These are phyloP conservation scores for Oreochromis mossambicus DNA, from an alignment of 2,797 vertebrate genomes.

Conservation along the genomic window DNA sequence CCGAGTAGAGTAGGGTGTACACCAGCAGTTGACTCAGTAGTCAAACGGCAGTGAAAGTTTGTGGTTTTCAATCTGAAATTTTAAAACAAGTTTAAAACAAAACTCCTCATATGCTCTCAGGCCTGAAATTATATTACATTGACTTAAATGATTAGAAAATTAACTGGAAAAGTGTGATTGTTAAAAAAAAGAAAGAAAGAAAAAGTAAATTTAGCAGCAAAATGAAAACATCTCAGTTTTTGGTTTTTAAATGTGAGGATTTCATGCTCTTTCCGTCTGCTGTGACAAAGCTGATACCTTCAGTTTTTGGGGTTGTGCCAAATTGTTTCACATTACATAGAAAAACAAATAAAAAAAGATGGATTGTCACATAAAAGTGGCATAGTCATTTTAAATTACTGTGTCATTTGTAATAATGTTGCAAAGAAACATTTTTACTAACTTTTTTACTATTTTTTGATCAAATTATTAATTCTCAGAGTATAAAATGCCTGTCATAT, in stretches of 20 bases:
- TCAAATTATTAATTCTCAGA: neutral
- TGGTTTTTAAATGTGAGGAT: neutral
- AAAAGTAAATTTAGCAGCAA: neutral
- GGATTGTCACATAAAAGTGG: neutral
- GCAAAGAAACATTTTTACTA: neutral
- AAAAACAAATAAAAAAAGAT: neutral
- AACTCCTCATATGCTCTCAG: neutral
- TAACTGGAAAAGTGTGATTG: neutral
- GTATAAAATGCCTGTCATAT: neutral
- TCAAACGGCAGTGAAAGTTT: neutral
- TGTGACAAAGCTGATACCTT: neutral
- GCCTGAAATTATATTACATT: neutral
- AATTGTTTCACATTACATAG: neutral
- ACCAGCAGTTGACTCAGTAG: neutral
- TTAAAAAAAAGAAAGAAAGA: neutral
- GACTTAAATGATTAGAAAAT: neutral
- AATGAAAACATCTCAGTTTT: neutral
- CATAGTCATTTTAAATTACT: neutral
- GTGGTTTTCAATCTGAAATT: rapidly evolving
- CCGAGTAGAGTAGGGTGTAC: neutral
- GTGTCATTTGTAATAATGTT: neutral
- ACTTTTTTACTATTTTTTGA: neutral
- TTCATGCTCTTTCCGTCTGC: rapidly evolving
- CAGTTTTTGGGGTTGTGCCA: neutral
- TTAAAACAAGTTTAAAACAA: neutral